These are phyloP conservation scores for Syngnathus rostellatus DNA, from an alignment of 2,797 vertebrate genomes.

Conservation along the genomic window DNA sequence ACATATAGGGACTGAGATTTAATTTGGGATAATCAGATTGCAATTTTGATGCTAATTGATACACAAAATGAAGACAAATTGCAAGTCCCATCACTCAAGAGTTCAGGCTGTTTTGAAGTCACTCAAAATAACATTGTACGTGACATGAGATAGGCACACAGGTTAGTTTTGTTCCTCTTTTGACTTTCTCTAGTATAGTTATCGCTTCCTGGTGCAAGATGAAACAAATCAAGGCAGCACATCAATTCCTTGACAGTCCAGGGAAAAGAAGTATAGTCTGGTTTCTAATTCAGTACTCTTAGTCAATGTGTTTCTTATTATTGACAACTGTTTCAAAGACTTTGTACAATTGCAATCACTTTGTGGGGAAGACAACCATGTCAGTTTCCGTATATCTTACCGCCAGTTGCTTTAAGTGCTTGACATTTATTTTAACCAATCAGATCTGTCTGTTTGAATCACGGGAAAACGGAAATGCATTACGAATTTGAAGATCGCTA, in stretches of 20 bases:
- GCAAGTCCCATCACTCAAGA: conserved; percentile 18
- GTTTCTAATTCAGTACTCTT: conserved; percentile 41
- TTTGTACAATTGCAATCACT: conserved; percentile 57
- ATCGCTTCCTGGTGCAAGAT: conserved; percentile 21
- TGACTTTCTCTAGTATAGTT: conserved; percentile 18
- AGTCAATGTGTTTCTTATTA: conserved; percentile 47
- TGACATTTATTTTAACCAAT: conserved; percentile 84
- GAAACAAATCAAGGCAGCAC: conserved; percentile 32
- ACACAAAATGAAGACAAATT: conserved; percentile 19
- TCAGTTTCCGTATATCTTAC: conserved; percentile 50
- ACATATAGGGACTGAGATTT: conserved; percentile 15
- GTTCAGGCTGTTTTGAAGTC: conserved; percentile 14
- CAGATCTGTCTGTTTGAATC: conserved; percentile 85
- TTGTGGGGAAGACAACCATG: conserved; percentile 32
- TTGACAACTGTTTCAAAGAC: conserved; percentile 48
- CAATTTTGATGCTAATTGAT: conserved; percentile 24
- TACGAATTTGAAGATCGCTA: conserved; percentile 47
- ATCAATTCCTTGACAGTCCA: conserved; percentile 22
- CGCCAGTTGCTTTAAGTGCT: conserved; percentile 66
- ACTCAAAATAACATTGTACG: conserved; percentile 34
- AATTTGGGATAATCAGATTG: conserved; percentile 23
- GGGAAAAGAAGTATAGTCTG: conserved; percentile 31
- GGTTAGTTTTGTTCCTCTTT: conserved; percentile 26
- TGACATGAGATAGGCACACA: conserved; percentile 44
- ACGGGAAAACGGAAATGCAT: conserved; percentile 67